Conservation (phyloP, 2,888 invertebrate species). For the Ennomos fuscantarius region DNA sequence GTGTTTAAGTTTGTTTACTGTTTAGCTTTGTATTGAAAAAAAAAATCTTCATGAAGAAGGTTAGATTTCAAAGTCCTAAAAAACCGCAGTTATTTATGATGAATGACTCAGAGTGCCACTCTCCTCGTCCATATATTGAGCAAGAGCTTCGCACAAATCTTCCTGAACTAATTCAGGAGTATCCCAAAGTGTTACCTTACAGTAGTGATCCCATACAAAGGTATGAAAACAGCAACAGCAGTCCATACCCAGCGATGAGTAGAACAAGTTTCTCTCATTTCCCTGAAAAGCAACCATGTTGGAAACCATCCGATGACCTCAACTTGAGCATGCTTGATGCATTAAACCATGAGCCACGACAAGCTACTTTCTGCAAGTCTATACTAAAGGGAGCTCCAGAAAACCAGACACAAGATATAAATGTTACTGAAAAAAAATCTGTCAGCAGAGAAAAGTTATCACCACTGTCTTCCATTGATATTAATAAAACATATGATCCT, state of each 20-base stretch:
- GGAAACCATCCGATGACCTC: constrained; percentile 68
- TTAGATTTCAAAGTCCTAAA: constrained; percentile 68
- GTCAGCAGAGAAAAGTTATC: constrained; percentile 26
- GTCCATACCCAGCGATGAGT: constrained; percentile 64
- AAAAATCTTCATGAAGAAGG: constrained; percentile 70
- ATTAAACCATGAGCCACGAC: constrained; percentile 49
- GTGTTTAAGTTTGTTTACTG: neutral
- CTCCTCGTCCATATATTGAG: constrained; percentile 70
- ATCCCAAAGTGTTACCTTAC: constrained; percentile 53
- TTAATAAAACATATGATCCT: constrained; percentile 40
- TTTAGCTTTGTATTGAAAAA: constrained; percentile 41
- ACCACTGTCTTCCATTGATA: constrained; percentile 51
- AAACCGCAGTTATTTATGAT: constrained; percentile 50
- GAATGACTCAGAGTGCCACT: constrained; percentile 73
- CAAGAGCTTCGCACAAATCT: constrained; percentile 46
- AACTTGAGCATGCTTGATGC: constrained; percentile 74
- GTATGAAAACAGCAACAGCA: constrained; percentile 67
- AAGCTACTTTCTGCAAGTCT: constrained; percentile 40
- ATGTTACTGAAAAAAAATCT: neutral
- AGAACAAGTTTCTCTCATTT: constrained; percentile 53
- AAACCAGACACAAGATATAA: constrained; percentile 17
- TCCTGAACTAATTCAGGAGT: constrained; percentile 46
- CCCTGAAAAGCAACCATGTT: constrained; percentile 43
- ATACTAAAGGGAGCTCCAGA: constrained; percentile 37
- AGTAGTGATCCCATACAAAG: constrained; percentile 65